Conservation (phyloP, 2,888 invertebrate genomes). For the Drosophila antonietae region DNA sequence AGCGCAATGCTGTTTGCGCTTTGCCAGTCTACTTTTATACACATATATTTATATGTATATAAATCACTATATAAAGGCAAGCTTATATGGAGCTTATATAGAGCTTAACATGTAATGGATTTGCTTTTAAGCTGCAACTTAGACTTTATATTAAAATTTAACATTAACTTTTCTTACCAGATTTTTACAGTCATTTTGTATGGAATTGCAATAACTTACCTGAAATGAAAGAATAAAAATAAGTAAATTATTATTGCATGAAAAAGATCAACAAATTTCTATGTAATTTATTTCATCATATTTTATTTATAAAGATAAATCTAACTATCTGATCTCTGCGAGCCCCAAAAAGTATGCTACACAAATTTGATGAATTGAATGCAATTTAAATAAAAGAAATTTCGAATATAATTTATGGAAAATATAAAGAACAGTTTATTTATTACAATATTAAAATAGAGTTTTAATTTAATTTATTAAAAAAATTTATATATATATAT, state of each 20-base stretch:
- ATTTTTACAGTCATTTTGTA: background rate
- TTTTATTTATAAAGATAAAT: too few species aligned
- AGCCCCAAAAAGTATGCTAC: slow-evolving; percentile 17
- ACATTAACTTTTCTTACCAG: slow-evolving; percentile 10
- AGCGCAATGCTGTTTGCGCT: slow-evolving; percentile 42
- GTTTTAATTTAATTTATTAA: too few species aligned
- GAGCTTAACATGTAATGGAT: slow-evolving; percentile 4
- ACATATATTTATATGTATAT: background rate
- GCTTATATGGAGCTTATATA: slow-evolving; percentile 4
- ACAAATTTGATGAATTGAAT: background rate
- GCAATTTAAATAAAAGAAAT: background rate
- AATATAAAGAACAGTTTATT: background rate
- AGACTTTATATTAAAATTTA: background rate
- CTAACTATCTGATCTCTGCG: background rate
- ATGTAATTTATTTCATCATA: background rate
- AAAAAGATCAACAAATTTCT: background rate
- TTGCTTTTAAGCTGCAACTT: background rate
- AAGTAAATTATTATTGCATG: background rate
- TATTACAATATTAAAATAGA: background rate
- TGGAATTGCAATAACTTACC: slow-evolving; percentile 22
- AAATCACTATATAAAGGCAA: slow-evolving; percentile 1
- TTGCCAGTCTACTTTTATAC: slow-evolving; percentile 17
- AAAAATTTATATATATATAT: too few species aligned
- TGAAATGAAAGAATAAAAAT: slow-evolving; percentile 9
- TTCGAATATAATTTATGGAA: background rate